Base-by-base conservation (phyloP, 1,140 invertebrate genomes). In the Dreissena polymorpha region DNA sequence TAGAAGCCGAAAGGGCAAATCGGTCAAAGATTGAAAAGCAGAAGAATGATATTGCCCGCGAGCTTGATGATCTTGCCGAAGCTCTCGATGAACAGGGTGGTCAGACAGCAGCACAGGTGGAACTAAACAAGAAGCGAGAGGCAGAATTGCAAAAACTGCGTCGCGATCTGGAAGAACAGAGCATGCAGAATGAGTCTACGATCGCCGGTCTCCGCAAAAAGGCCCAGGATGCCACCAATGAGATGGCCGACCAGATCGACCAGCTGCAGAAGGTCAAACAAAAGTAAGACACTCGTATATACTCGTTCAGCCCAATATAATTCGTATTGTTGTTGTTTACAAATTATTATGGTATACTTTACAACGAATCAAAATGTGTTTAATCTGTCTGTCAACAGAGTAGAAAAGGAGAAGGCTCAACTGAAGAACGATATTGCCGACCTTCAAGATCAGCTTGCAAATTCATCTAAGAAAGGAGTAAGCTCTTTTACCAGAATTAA, bases 51-150 rank as follows among this genome's bases (percentile, higher is more conserved):
- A 94, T 99, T 85, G 97, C 97, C 79, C 96, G 98, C 70, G 98
- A 99, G 94, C 95, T 99, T 82, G 98, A 99, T 92, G 98, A 99
- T 93, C 95, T 99, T 86, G 96, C 97, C 88, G 98, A 99, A 94
- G 96, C 98, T 90, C 95, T 99, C 85, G 98, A 99, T 93, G 98
- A 99, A 94, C 98, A 98, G 93, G 98, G 98, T 94, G 98, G 99
- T 94, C 99, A 98, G 86, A 99, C 98, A 83, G 97, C 97, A 72
- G 98, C 98, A 87, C 98, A 99, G 94, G 87, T 92, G 93, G 99
- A 99, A 93, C 95, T 99, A 89, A 99, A 99, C 96, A 99, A 99
- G 95, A 99, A 99, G 94, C 97, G 98, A 87, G 98, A 99, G 94
- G 97, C 97, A 90, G 99, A 99, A 94, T 95, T 99, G 85, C 96